phyloP scores from a whole-genome alignment of 2,797 vertebrate genomes.

The Graptemys geographica region DNA sequence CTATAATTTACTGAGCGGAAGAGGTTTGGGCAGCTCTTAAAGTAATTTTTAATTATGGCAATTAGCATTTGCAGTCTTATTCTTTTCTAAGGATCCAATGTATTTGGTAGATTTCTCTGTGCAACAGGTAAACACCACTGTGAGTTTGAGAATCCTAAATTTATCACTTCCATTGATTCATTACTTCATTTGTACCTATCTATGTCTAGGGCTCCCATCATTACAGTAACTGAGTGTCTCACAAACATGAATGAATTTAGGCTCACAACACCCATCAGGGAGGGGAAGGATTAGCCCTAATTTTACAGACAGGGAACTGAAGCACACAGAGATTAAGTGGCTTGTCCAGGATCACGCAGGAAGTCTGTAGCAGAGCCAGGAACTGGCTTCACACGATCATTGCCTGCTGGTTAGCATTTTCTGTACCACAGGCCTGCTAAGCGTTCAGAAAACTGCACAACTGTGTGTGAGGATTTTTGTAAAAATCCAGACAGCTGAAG shows the following conservation, averaged over 20 bases:
- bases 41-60: conserved; percentile 74
- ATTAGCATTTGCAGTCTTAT: conserved; percentile 62
- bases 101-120: neutral
- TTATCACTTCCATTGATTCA: neutral
- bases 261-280: neutral
- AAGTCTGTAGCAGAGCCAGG: accelerated
- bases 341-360: neutral
- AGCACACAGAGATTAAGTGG: neutral
- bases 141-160: neutral
- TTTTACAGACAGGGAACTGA: neutral
- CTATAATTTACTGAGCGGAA: conserved; percentile 68
- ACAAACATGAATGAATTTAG: neutral
- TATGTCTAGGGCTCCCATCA: neutral
- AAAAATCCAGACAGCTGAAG: accelerated
- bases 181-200: neutral
- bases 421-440: neutral
- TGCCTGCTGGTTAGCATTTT: neutral
- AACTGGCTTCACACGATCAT: neutral
- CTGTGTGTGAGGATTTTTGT: neutral
- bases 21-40: conserved; percentile 69
- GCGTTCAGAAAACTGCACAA: neutral
- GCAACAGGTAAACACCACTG: neutral
- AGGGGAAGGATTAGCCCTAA: neutral
- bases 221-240: neutral
- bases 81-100: conserved; percentile 35